These are phyloP conservation scores for Archivesica marissinica DNA, from an alignment of 1,140 invertebrate species.

Conservation along the genomic window DNA sequence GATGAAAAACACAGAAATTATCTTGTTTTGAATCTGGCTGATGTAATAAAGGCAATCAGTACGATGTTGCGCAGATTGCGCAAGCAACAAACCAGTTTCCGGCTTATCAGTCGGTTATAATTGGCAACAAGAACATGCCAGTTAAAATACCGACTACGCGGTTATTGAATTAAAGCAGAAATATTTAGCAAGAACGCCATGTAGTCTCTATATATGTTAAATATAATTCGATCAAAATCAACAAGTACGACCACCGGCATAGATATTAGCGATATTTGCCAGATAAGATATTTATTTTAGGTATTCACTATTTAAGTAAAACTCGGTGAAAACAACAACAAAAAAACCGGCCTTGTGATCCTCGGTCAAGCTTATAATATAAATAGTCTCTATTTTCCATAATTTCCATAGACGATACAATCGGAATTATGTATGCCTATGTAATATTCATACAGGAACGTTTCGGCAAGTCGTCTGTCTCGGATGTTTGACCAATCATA, in stretches of 20 bases:
- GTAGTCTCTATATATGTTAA: neutral
- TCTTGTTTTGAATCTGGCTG: too few relatives aligned
- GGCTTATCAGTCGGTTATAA: constrained; percentile 31
- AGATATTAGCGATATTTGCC: neutral
- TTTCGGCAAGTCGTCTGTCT: too few relatives aligned
- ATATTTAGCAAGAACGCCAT: constrained; percentile 10
- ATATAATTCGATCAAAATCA: neutral
- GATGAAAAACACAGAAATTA: neutral
- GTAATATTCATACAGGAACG: too few relatives aligned
- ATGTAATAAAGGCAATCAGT: constrained; percentile 8
- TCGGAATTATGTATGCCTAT: too few relatives aligned
- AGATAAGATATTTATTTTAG: neutral
- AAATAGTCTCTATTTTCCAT: too few relatives aligned
- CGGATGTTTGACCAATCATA: too few relatives aligned
- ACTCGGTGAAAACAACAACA: too few relatives aligned
- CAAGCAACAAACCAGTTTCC: constrained; percentile 3
- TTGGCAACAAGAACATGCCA: constrained; percentile 21
- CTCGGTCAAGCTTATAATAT: too few relatives aligned
- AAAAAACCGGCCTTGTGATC: too few relatives aligned
- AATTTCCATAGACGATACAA: too few relatives aligned
- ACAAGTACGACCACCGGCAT: neutral
- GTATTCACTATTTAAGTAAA: too few relatives aligned
- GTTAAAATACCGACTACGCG: constrained; percentile 24
- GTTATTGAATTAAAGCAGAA: constrained; percentile 32
- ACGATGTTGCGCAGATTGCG: constrained; percentile 4